phyloP scores from a whole-genome alignment of 2,113 vertebrate species.

The Lycocorax pyrrhopterus region DNA sequence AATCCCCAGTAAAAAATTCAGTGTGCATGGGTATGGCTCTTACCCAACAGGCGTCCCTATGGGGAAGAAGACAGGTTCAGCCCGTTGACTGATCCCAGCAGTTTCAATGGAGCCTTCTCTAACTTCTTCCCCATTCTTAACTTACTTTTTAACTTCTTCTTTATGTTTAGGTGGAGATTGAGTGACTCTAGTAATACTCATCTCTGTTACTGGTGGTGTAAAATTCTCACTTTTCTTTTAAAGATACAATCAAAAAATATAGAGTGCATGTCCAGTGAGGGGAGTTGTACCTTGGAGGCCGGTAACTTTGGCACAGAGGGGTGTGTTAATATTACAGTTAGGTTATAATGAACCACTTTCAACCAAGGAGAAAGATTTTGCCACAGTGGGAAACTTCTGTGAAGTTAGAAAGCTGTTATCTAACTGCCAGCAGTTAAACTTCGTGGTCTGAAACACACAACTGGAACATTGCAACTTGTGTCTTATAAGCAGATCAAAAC shows the following conservation, averaged over 20 bases:
- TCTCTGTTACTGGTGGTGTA: too few relatives aligned
- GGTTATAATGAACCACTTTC: background rate
- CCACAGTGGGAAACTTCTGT: background rate
- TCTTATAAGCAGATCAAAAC: background rate
- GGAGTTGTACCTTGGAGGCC: background rate
- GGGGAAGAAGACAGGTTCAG: background rate
- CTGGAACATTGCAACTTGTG: background rate
- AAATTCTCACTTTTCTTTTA: background rate
- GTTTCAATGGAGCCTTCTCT: background rate
- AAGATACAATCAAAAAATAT: background rate
- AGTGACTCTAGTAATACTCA: background rate
- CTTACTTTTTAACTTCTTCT: background rate
- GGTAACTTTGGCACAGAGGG: too few relatives aligned
- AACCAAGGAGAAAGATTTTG: background rate
- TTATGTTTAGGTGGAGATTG: background rate
- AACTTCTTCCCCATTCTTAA: background rate
- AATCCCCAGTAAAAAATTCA: background rate
- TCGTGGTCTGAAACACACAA: background rate
- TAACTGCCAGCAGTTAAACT: background rate
- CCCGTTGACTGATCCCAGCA: background rate
- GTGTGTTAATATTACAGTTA: background rate
- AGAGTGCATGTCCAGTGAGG: background rate
- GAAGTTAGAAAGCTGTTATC: background rate
- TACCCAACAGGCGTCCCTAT: background rate
- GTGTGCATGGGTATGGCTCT: background rate